phyloP scores from a whole-genome alignment of 2,113 vertebrate genomes.

The Etheostoma cragini region DNA sequence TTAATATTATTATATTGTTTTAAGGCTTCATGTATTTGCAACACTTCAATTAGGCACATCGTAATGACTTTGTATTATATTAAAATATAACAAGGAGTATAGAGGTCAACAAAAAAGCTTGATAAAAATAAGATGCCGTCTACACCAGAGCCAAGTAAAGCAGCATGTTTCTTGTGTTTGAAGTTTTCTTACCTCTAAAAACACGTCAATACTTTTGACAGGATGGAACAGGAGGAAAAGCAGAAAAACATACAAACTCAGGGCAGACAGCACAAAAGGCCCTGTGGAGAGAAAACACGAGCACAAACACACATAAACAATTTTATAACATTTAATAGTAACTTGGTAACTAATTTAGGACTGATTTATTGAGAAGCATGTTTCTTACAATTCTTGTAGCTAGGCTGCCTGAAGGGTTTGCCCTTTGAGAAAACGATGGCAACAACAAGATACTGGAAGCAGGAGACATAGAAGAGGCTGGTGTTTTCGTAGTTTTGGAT shows the following conservation, averaged over 20 bases:
- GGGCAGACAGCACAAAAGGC: conserved; percentile 81
- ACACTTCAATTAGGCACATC: not conserved
- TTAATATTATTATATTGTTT: not conserved
- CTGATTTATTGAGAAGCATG: not conserved
- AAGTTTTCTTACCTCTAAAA: conserved; percentile 88
- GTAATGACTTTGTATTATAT: not conserved
- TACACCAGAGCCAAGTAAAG: not conserved
- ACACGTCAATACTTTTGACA: conserved; percentile 81
- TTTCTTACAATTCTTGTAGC: conserved; percentile 95
- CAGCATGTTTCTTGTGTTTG: not conserved
- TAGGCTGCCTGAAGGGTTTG: conserved; percentile 96
- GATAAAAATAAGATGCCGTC: not conserved
- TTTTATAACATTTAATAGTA: not conserved
- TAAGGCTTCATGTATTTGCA: not conserved
- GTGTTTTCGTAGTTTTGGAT: conserved; percentile 97
- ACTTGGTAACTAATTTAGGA: not conserved
- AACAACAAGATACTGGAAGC: conserved; percentile 97
- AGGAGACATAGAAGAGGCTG: conserved; percentile 96
- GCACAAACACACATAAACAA: conserved; percentile 18
- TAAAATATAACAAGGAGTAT: not conserved
- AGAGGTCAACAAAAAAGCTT: not conserved
- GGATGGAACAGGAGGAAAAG: conserved; percentile 92
- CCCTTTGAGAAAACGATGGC: conserved; percentile 98
- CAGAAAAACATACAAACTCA: conserved; percentile 80
- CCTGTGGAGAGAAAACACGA: conserved; percentile 62